phyloP scores from a whole-genome alignment of 1,140 invertebrate species.

The Drosophila navojoa region DNA sequence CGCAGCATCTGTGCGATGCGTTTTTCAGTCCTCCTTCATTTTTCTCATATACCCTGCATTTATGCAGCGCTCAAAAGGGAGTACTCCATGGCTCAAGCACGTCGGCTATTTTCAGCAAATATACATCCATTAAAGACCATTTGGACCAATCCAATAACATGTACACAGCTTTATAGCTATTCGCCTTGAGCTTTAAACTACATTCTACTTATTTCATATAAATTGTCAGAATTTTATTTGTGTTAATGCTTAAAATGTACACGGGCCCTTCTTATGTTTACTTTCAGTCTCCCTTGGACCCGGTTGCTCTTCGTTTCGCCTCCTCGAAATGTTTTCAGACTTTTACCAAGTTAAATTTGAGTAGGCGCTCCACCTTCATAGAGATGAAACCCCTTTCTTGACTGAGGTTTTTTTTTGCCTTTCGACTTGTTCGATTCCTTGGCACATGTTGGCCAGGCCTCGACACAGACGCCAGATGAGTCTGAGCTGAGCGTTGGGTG shows the following conservation, averaged over 20 bases:
- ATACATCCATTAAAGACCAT: too few species aligned
- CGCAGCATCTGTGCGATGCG: conserved; percentile 40
- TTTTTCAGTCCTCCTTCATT: conserved; percentile 13
- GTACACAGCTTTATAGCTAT: too few species aligned
- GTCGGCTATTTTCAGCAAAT: too few species aligned
- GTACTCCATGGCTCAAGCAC: too few species aligned
- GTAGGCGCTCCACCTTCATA: conserved; percentile 41
- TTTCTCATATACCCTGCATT: background rate
- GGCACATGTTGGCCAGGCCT: conserved; percentile 68
- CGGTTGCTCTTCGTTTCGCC: background rate
- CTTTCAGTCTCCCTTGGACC: background rate
- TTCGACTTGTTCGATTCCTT: conserved; percentile 62
- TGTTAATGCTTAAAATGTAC: conserved; percentile 1
- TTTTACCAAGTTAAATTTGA: conserved; percentile 69
- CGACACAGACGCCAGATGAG: conserved; percentile 70
- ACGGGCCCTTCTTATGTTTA: background rate
- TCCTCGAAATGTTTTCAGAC: conserved; percentile 63
- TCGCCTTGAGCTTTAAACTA: background rate
- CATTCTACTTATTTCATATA: background rate
- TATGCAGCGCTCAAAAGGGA: background rate
- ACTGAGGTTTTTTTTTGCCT: conserved; percentile 14
- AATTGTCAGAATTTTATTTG: background rate
- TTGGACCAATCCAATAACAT: background rate
- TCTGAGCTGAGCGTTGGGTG: conserved; percentile 23
- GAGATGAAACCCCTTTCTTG: conserved; percentile 34